phyloP scores from a whole-genome alignment of 2,888 invertebrate genomes.

The Punctoribates punctum region DNA sequence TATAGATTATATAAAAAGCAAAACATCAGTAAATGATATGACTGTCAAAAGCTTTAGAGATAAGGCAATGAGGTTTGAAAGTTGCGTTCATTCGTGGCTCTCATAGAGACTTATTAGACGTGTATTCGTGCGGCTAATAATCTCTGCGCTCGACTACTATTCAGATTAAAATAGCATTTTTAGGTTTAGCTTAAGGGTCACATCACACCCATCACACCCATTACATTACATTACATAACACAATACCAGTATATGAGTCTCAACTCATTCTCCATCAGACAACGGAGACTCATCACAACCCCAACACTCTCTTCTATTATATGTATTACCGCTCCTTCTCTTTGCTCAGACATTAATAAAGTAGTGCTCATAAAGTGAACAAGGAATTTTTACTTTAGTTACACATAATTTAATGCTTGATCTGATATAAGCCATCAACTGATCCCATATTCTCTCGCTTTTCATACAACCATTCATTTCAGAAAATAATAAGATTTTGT shows the following conservation, averaged over 20 bases:
- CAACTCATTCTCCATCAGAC: no score
- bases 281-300: not conserved
- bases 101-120: not conserved
- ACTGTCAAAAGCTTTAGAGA: not conserved
- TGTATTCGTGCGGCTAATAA: conserved; percentile 25
- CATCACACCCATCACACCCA: not conserved
- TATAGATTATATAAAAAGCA: not conserved
- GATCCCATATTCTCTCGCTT: not conserved
- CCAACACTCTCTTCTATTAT: not conserved
- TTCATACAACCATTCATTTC: conserved; percentile 18
- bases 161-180: conserved; percentile 29
- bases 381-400: conserved; percentile 9
- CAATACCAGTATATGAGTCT: not conserved
- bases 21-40: conserved; percentile 10
- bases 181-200: conserved; percentile 18
- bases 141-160: not conserved
- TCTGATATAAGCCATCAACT: conserved; percentile 1
- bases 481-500: not conserved
- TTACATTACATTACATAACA: not conserved
- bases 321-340: conserved; percentile 24
- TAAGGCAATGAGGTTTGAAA: not conserved
- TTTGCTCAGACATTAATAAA: conserved; percentile 5
- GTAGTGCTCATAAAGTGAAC: conserved; percentile 1
- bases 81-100: not conserved
- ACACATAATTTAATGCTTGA: conserved; percentile 17